These are phyloP conservation scores for Aplodontia rufa DNA, from an alignment of 2,113 vertebrate species.

Conservation along the genomic window DNA sequence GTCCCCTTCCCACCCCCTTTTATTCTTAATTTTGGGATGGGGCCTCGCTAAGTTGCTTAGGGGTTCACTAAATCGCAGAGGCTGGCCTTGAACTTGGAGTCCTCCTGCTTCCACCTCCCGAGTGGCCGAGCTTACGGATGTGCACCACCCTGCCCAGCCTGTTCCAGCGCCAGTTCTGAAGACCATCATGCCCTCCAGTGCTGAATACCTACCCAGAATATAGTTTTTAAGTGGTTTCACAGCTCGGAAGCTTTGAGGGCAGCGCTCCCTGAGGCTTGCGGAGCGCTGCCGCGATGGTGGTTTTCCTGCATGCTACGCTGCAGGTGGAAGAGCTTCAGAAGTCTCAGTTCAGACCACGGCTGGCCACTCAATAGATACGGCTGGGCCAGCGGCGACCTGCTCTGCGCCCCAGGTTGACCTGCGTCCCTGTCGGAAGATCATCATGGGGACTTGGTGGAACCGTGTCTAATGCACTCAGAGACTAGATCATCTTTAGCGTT, in stretches of 20 bases:
- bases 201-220: too few species aligned
- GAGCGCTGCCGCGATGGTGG: background rate
- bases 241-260: background rate
- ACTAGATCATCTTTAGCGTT: background rate
- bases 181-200: background rate
- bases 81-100: too few species aligned
- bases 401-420: background rate
- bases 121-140: too few species aligned
- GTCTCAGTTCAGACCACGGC: background rate
- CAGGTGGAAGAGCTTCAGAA: background rate
- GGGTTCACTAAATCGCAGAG: too few species aligned
- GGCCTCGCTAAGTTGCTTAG: too few species aligned
- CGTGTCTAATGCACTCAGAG: rapidly evolving
- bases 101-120: too few species aligned
- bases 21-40: too few species aligned
- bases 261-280: background rate
- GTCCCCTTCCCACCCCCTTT: too few species aligned
- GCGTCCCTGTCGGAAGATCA: background rate
- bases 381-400: too few species aligned
- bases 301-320: background rate
- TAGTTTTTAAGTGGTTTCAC: background rate
- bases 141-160: too few species aligned
- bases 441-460: background rate
- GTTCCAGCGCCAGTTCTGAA: too few species aligned
- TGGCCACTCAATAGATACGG: background rate